Conservation (phyloP, 2,888 invertebrate genomes). For the Falcaria lacertinaria region DNA sequence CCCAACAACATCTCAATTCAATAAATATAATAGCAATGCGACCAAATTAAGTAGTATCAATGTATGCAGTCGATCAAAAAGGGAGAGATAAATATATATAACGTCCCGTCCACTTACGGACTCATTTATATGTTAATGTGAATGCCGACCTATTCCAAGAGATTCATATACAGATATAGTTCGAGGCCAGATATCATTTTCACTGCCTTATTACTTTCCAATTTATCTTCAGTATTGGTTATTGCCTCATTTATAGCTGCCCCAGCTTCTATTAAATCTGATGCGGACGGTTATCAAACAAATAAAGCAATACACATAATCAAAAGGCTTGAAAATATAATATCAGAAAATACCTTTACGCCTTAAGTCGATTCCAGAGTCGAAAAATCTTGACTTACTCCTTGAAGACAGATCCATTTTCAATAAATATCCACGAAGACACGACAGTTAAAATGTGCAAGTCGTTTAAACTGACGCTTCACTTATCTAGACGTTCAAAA, state of each 20-base stretch:
- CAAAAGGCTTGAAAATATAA: slow-evolving; percentile 17
- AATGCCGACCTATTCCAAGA: slow-evolving; percentile 60
- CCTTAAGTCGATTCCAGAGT: slow-evolving; percentile 75
- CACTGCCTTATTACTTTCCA: slow-evolving; percentile 79
- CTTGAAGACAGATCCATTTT: slow-evolving; percentile 72
- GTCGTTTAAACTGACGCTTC: slow-evolving; percentile 20
- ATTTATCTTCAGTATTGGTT: slow-evolving; percentile 75
- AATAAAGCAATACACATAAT: slow-evolving; percentile 8
- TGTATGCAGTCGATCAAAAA: slow-evolving; percentile 51
- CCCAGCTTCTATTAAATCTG: slow-evolving; percentile 40
- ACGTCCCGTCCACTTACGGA: slow-evolving; percentile 70
- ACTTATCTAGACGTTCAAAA: slow-evolving; percentile 22
- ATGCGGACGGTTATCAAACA: slow-evolving; percentile 11
- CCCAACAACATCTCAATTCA: no score
- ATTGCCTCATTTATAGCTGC: slow-evolving; percentile 66
- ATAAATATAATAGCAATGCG: slow-evolving; percentile 20
- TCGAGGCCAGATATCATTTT: slow-evolving; percentile 74
- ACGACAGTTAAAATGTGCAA: slow-evolving; percentile 21
- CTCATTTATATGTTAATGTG: slow-evolving; percentile 78
- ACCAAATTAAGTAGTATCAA: slow-evolving; percentile 36
- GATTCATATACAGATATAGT: slow-evolving; percentile 72
- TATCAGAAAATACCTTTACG: slow-evolving; percentile 67
- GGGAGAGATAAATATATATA: slow-evolving; percentile 53
- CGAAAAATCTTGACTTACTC: slow-evolving; percentile 80
- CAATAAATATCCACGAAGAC: slow-evolving; percentile 29